These are phyloP conservation scores for Mantis religiosa DNA, from an alignment of 2,888 invertebrate genomes.

Conservation along the genomic window DNA sequence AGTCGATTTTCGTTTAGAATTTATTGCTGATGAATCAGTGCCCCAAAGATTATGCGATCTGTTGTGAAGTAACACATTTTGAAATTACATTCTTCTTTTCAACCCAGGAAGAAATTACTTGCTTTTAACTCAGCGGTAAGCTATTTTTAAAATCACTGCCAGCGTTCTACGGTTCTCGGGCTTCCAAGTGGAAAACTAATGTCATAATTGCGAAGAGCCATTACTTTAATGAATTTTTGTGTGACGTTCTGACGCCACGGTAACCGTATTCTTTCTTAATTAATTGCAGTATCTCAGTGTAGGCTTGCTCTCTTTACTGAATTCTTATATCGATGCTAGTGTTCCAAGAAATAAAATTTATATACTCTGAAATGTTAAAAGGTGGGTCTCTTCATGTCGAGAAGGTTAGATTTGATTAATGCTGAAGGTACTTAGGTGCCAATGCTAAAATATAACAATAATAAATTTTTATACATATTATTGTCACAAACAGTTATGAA, in stretches of 20 bases:
- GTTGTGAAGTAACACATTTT: background rate
- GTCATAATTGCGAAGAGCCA: background rate
- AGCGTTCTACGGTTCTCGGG: background rate
- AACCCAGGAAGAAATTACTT: background rate
- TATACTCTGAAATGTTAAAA: too few species aligned
- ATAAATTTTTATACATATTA: too few species aligned
- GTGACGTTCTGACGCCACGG: background rate
- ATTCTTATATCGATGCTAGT: background rate
- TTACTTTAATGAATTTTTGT: background rate
- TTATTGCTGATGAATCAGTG: background rate
- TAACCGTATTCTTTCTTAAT: background rate
- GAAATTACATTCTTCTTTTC: background rate
- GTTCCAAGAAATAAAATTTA: too few species aligned
- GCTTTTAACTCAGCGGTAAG: background rate
- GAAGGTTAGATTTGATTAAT: too few species aligned
- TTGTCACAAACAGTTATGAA: too few species aligned
- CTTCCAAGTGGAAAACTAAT: background rate
- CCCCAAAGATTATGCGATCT: background rate
- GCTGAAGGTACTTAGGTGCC: too few species aligned
- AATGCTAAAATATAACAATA: too few species aligned
- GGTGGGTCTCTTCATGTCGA: too few species aligned
- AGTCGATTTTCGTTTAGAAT: too few species aligned
- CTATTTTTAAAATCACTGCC: background rate
- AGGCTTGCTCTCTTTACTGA: background rate
- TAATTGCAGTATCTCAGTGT: background rate